phyloP scores from a whole-genome alignment of 2,113 vertebrate genomes.

The Sprattus sprattus region DNA sequence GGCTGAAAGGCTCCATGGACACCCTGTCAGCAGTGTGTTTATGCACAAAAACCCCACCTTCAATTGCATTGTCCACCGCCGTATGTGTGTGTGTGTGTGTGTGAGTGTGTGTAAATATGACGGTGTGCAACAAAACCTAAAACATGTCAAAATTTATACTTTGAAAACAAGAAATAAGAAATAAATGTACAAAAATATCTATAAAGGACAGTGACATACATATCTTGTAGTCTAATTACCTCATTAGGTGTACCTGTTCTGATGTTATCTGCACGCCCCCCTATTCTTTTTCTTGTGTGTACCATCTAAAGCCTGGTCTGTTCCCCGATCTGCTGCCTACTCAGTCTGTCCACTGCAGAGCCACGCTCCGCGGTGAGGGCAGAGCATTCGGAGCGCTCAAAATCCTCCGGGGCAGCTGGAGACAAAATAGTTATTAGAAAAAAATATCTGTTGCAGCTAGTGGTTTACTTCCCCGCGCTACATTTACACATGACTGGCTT shows the following conservation, averaged over 20 bases:
- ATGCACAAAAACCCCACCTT: neutral
- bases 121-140: too few species aligned
- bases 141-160: conserved; percentile 4
- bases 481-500: conserved; percentile 44
- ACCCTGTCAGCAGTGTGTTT: neutral
- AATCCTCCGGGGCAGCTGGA: conserved; percentile 45
- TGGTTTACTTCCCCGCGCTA: conserved; percentile 36
- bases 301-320: neutral
- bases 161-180: neutral
- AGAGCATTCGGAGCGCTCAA: conserved; percentile 4
- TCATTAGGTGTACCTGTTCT: neutral
- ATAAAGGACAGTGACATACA: neutral
- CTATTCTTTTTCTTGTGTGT: conserved; percentile 3
- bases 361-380: neutral
- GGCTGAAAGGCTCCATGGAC: conserved; percentile 1
- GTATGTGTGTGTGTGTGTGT: conserved; percentile 41
- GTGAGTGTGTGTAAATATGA: conserved; percentile 43
- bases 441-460: conserved; percentile 54
- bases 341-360: neutral
- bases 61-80: neutral
- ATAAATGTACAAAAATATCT: neutral
- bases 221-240: conserved; percentile 17
- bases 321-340: neutral
- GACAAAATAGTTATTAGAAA: conserved; percentile 59
- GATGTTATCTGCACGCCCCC: conserved; percentile 7